phyloP scores from a whole-genome alignment of 2,888 invertebrate species.

The Tetanocera ferruginea region DNA sequence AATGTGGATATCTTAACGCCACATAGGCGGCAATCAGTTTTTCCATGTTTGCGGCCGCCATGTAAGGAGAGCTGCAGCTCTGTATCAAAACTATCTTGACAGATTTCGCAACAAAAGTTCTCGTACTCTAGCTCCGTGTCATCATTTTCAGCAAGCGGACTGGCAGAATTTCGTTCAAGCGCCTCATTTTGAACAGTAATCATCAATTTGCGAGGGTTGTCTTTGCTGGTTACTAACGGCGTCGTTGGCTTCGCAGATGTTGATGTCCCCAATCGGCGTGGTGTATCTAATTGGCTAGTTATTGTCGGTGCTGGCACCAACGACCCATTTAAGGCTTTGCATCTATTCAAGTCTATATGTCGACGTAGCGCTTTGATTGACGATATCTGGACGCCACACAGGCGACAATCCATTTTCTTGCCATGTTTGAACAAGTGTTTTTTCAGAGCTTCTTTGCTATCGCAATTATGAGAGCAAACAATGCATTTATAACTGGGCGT shows the following conservation, averaged over 20 bases:
- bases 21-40: constrained; percentile 15
- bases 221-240: not conserved
- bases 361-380: constrained; percentile 21
- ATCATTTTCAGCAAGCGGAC: not conserved
- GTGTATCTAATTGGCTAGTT: too few species aligned
- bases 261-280: not conserved
- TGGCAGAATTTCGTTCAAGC: not conserved
- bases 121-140: not conserved
- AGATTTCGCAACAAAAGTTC: not conserved
- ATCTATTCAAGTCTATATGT: constrained; percentile 21
- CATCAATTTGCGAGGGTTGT: not conserved
- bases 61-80: not conserved
- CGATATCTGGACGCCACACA: constrained; percentile 25
- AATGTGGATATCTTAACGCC: constrained; percentile 5
- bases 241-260: not conserved
- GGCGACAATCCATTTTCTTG: constrained; percentile 27
- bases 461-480: constrained; percentile 3
- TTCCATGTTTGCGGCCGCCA: not conserved
- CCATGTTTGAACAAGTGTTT: constrained; percentile 24
- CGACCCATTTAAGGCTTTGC: not conserved
- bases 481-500: not conserved
- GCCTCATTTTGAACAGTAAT: not conserved
- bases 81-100: not conserved
- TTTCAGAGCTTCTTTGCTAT: not conserved
- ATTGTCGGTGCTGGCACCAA: too few species aligned